Evolutionary conservation across 2,113 vertebrate genomes (phyloP), one percentile per base, ranked within the genome.

Genomic region (Nibea coibor): DNA sequence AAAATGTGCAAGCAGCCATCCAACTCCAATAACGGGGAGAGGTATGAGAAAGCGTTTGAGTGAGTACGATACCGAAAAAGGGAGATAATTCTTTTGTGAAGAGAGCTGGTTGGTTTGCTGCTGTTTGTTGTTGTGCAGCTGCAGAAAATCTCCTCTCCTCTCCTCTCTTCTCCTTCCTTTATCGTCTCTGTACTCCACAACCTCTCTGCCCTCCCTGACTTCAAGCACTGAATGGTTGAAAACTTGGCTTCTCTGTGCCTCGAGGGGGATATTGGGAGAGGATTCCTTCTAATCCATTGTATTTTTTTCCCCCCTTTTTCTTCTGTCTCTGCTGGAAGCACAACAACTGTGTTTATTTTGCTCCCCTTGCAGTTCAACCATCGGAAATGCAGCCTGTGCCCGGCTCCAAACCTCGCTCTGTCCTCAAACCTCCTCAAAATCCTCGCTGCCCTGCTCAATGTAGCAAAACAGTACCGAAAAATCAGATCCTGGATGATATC

Each of bases 281-380:
- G 84, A 72, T 82, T 89, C 31, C 51, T 63, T 84, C 50, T 59
- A 73, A 84, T 77, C 77, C 58, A 67, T 26, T 80, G 67, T 76
- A 65, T 75, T 22, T 77, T 80, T 54, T 70, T 66, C 0, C 35
- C 35, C 67, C 35, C 67, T 87, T 80, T 28, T 77, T 73, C 39
- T 75, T 80, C 56, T 75, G 51, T 47, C 82, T 70, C 68, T 58
- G 54, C 78, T 85, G 65, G 35, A 86, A 78, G 75, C 67, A 86
- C 72, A 91, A 84, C 75, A 87, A 69, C 88, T 68, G 35, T 85
- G 86, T 90, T 88, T 87, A 78, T 80, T 84, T 83, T 62, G 57
- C 57, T 82, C 73, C 75, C 79, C 57, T 84, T 65, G 66, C 66
- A 82, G 68, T 17, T 66, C 48, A 66, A 62, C 82, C 63, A 80